Base-by-base conservation (phyloP, 2,113 vertebrate genomes). In the Nibea coibor region DNA sequence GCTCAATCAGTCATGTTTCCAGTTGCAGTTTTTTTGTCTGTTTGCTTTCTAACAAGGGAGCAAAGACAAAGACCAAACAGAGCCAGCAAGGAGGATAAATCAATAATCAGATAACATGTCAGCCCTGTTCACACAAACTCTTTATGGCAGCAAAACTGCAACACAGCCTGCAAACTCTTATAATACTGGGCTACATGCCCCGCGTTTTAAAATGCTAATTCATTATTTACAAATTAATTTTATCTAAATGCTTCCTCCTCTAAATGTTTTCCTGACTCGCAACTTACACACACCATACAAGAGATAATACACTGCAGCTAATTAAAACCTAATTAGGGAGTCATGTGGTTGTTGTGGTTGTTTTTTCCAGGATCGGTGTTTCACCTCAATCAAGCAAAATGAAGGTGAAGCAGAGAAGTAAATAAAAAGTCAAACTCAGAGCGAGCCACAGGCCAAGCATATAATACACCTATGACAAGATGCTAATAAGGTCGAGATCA, bases 401-500 rank as follows among this genome's bases (percentile, higher is more conserved):
- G 8, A 72, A 28, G 15, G 45, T 20, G 62, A 64, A 74, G 31
- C 20, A 26, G 39, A 53, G 22, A 54, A 28, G 17, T 74, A 31
- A 76, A 26, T 19, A 69, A 64, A 75, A 75, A 76, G 24, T 9
- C 3, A 17, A 53, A 67, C 26, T 5, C 65, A 48, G 56, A 56
- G 56, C 48, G 19, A n/a, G 47, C 31, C 48, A 72, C 47, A 17
- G 42, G 3, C 3, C n/a, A 35, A 39, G 45, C 22, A n/a, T 17
- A n/a, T 17, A 17, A 10, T 12, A 31, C 16, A 54, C 22, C 64
- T 28, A 59, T 47, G 56, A 69, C 20, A 45, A 43, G 43, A 50
- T 57, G 45, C 54, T 86, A 77, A 86, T 78, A 35, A 69, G 48
- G 26, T 19, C 51, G 56, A 78, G 66, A 78, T 85, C 74, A 88